Percentiles rank a stretch among this genome's conserved stretches.
Conservation (phyloP, 53 echinoderm and acorn worm genomes). For the Echinometra lucunter region DNA sequence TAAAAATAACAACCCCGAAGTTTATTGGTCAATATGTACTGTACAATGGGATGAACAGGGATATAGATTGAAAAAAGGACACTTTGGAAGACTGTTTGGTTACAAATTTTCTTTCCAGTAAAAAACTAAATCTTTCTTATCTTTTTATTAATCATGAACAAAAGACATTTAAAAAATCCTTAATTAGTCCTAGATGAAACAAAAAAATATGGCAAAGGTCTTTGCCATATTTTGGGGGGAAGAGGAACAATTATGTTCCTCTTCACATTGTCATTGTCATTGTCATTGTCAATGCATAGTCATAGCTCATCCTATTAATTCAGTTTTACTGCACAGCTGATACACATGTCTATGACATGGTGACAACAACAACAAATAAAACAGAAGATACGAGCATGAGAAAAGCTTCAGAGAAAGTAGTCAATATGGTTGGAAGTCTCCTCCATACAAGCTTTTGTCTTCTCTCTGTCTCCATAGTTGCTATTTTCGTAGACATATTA, state of each 20-base stretch:
- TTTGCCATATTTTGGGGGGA: not conserved
- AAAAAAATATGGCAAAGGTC: not conserved
- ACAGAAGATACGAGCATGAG: not conserved
- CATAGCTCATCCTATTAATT: not conserved
- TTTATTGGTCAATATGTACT: not conserved
- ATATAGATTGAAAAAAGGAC: not conserved
- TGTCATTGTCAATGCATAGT: no score
- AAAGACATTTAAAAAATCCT: not conserved
- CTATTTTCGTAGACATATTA: conserved; percentile 19
- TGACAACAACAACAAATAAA: not conserved
- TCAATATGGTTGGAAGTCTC: not conserved
- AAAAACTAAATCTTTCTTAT: not conserved
- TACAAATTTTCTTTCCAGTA: not conserved
- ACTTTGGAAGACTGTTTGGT: not conserved
- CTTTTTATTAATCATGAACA: not conserved
- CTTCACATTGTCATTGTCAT: not conserved
- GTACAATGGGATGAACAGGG: not conserved
- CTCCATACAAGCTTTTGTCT: not conserved
- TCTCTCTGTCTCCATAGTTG: not conserved
- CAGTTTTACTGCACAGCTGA: not conserved
- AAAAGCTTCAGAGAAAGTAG: not conserved
- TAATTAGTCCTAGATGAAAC: not conserved
- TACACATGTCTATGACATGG: not conserved
- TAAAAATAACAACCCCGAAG: no score
- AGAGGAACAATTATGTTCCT: no score